These are phyloP conservation scores for Perithous albicinctus DNA, from an alignment of 2,888 invertebrate species.

Conservation along the genomic window DNA sequence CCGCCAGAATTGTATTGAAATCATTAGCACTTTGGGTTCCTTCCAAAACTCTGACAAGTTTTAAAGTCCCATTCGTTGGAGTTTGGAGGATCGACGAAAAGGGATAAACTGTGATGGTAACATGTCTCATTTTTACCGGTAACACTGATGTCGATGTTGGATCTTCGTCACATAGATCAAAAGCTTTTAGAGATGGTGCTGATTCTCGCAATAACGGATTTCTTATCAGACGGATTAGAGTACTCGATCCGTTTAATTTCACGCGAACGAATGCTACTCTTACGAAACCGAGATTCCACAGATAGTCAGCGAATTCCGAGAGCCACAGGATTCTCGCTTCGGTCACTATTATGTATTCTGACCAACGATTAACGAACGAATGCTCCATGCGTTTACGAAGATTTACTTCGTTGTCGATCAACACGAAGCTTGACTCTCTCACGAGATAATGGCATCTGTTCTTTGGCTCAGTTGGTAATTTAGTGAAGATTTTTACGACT, in stretches of 20 bases:
- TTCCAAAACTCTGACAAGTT: background rate
- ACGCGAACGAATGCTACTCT: conserved; percentile 2
- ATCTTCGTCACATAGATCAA: background rate
- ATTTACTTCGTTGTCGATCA: background rate
- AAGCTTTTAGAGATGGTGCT: background rate
- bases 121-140: background rate
- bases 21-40: background rate
- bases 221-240: background rate
- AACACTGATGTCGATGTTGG: background rate
- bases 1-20: background rate
- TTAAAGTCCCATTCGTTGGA: background rate
- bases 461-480: background rate
- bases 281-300: conserved; percentile 10
- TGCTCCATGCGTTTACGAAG: background rate
- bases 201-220: background rate
- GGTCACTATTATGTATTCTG: conserved; percentile 27
- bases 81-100: background rate
- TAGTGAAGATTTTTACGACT: background rate
- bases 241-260: background rate
- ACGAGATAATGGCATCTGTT: background rate
- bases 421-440: conserved; percentile 17
- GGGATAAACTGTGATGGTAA: background rate
- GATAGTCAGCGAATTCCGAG: background rate
- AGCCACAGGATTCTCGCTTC: conserved; percentile 13
- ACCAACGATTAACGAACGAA: background rate